These are phyloP conservation scores for Lottia scabra DNA, from an alignment of 2,888 invertebrate species.

Conservation along the genomic window DNA sequence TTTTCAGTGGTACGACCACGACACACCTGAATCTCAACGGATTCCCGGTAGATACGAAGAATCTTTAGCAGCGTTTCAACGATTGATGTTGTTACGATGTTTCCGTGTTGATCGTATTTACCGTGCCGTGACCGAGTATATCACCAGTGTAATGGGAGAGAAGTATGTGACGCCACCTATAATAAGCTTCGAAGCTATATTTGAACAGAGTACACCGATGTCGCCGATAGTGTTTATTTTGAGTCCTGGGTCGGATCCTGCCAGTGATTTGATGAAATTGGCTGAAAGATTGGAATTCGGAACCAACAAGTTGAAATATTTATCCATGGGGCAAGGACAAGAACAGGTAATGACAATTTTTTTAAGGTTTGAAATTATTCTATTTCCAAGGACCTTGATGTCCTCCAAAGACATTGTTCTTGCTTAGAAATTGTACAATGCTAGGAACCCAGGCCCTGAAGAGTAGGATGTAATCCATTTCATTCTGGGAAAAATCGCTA, in stretches of 20 bases:
- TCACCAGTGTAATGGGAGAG: slow-evolving; percentile 86
- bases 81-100: slow-evolving; percentile 87
- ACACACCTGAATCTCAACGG: slow-evolving; percentile 80
- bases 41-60: slow-evolving; percentile 82
- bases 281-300: slow-evolving; percentile 70
- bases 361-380: neutral
- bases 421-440: no score
- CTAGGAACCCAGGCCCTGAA: no score
- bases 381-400: no score
- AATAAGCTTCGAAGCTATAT: slow-evolving; percentile 85
- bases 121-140: slow-evolving; percentile 86
- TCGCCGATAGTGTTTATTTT: slow-evolving; percentile 71
- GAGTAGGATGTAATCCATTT: no score
- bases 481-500: no score
- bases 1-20: slow-evolving; percentile 85
- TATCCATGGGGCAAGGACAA: slow-evolving; percentile 71
- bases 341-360: slow-evolving; percentile 59
- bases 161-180: slow-evolving; percentile 90
- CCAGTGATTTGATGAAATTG: slow-evolving; percentile 69
- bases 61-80: slow-evolving; percentile 75
- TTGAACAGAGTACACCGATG: slow-evolving; percentile 84
- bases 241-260: slow-evolving; percentile 71
- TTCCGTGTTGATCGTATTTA: slow-evolving; percentile 91
- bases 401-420: no score
- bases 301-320: slow-evolving; percentile 68